phyloP scores from a whole-genome alignment of 2,888 invertebrate species.

The Caenorhabditis angaria region DNA sequence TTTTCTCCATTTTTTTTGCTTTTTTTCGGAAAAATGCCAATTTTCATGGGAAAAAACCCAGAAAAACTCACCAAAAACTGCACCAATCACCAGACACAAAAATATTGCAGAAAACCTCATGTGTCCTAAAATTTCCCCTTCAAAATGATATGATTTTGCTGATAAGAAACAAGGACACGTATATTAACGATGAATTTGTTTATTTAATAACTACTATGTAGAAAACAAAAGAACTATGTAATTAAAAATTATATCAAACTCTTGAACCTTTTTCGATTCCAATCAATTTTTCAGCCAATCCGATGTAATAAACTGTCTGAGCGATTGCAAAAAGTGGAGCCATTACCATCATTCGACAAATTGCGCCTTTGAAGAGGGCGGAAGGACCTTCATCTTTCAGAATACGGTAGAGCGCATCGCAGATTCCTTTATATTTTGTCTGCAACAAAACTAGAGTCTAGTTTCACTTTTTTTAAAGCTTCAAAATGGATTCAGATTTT shows the following conservation, averaged over 20 bases:
- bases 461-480: slow-evolving; percentile 2
- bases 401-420: slow-evolving; percentile 75
- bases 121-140: too few relatives aligned
- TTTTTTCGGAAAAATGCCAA: too few relatives aligned
- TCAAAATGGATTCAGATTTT: background rate
- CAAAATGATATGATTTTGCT: background rate
- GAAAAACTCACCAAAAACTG: slow-evolving; percentile 1
- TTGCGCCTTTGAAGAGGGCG: slow-evolving; percentile 97
- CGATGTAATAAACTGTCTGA: slow-evolving; percentile 93
- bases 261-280: slow-evolving; percentile 49
- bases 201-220: background rate
- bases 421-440: slow-evolving; percentile 74
- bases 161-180: background rate
- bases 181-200: background rate
- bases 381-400: slow-evolving; percentile 85
- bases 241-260: slow-evolving; percentile 22
- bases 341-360: slow-evolving; percentile 95
- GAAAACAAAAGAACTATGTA: too few relatives aligned
- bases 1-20: too few relatives aligned
- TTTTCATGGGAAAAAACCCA: too few relatives aligned
- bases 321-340: slow-evolving; percentile 98
- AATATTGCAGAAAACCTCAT: too few relatives aligned
- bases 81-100: too few relatives aligned
- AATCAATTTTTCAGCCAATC: slow-evolving; percentile 78
- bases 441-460: slow-evolving; percentile 53